Percentiles rank a stretch among this genome's conserved stretches.
phyloP scores from a whole-genome alignment of 2,888 invertebrate genomes.

The Boloria selene region DNA sequence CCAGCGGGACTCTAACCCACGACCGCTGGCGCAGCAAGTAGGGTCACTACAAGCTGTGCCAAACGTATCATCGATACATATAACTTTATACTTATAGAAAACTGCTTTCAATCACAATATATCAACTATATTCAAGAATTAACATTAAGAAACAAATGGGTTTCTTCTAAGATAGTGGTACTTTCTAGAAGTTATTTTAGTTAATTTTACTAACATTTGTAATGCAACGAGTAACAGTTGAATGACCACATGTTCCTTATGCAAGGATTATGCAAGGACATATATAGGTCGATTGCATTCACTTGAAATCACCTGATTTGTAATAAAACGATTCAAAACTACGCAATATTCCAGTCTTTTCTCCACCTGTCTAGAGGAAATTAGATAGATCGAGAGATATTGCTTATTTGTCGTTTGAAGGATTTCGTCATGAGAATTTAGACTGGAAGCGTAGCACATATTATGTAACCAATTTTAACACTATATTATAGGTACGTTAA shows the following conservation, averaged over 20 bases:
- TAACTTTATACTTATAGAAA: too few relatives aligned
- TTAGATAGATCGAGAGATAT: neutral
- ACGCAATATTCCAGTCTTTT: conserved; percentile 2
- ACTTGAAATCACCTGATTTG: neutral
- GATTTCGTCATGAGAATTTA: too few relatives aligned
- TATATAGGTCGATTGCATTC: conserved; percentile 12
- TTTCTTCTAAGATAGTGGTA: neutral
- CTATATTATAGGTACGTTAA: too few relatives aligned
- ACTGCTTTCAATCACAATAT: too few relatives aligned
- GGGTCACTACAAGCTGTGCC: too few relatives aligned
- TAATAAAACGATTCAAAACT: neutral
- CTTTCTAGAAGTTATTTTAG: neutral
- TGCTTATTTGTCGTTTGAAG: neutral
- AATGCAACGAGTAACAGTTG: neutral
- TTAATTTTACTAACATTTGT: neutral
- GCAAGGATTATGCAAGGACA: conserved; percentile 18
- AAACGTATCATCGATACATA: too few relatives aligned
- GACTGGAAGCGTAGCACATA: too few relatives aligned
- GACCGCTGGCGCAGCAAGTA: too few relatives aligned
- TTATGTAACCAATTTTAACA: too few relatives aligned
- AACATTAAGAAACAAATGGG: too few relatives aligned
- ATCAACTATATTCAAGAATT: too few relatives aligned
- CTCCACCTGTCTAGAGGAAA: neutral
- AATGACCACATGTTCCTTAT: conserved; percentile 18
- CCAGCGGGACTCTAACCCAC: too few relatives aligned